These are phyloP conservation scores for Amorpha juglandis DNA, from an alignment of 2,888 invertebrate species.

Conservation along the genomic window DNA sequence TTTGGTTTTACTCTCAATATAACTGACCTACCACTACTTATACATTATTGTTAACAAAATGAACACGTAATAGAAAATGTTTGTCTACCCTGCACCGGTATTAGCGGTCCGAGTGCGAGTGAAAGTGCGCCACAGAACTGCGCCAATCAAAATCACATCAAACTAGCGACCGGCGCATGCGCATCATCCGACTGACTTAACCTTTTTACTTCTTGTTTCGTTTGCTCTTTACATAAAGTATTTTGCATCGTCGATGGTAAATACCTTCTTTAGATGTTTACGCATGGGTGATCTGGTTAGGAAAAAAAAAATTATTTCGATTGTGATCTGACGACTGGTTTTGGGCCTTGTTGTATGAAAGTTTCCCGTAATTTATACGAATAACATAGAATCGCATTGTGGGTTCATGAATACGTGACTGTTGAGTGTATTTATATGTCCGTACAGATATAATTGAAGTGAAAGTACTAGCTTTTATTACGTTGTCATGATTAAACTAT, in stretches of 20 bases:
- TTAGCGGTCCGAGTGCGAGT: conserved; percentile 60
- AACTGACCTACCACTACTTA: not conserved
- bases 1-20: not conserved
- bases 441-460: not conserved
- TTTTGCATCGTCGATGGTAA: not conserved
- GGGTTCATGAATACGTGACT: not conserved
- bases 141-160: conserved; percentile 78
- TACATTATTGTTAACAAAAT: not conserved
- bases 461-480: not conserved
- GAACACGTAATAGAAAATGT: not conserved
- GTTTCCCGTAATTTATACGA: not conserved
- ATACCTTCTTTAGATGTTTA: not conserved
- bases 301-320: not conserved
- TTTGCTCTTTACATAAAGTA: conserved; percentile 4
- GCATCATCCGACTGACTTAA: conserved; percentile 46
- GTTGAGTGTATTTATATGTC: not conserved
- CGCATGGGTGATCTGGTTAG: not conserved
- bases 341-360: not conserved
- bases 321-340: not conserved
- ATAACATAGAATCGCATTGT: not conserved
- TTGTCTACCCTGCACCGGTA: conserved; percentile 41
- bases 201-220: conserved; percentile 21
- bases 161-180: conserved; percentile 40
- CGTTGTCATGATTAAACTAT: not conserved
- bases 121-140: conserved; percentile 71